These are phyloP conservation scores for Ciconia stormi DNA, from an alignment of 2,113 vertebrate species.

Conservation along the genomic window DNA sequence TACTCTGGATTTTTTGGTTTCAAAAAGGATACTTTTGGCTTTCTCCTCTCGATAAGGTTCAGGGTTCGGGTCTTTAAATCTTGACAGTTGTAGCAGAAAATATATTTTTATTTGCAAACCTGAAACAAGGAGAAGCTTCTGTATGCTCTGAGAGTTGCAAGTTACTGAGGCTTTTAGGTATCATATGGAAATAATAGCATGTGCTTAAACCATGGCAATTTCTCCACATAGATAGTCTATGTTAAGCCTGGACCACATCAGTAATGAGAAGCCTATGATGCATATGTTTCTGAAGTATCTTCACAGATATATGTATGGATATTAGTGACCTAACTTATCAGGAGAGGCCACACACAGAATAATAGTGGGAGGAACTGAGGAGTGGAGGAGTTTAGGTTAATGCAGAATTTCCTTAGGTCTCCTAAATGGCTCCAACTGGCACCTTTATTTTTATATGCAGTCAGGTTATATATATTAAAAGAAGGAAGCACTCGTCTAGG, in stretches of 20 bases:
- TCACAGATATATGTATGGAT: neutral
- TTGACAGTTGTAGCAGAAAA: neutral
- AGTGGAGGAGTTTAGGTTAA: constrained; percentile 55
- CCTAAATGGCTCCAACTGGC: constrained; percentile 57
- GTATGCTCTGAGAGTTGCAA: neutral
- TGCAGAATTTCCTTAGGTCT: constrained; percentile 67
- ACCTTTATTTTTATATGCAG: constrained; percentile 70
- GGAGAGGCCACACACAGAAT: constrained; percentile 58
- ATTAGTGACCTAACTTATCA: constrained; percentile 9
- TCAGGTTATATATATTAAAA: constrained; percentile 69
- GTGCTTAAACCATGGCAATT: neutral
- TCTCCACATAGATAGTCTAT: neutral
- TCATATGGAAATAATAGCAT: neutral
- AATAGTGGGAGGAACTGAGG: constrained; percentile 12
- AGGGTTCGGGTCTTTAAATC: neutral
- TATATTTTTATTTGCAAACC: neutral
- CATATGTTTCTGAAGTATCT: neutral
- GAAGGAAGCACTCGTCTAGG: constrained; percentile 65
- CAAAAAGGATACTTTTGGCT: neutral
- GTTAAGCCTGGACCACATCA: neutral
- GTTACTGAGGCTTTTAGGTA: neutral
- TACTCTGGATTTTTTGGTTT: neutral
- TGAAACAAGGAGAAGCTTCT: neutral
- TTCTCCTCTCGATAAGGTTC: neutral
- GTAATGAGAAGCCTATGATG: neutral